Evolutionary conservation across 53 echinoderm and acorn worm species (phyloP), one percentile per base, ranked within the genome.

Genomic region (Astropecten irregularis): DNA sequence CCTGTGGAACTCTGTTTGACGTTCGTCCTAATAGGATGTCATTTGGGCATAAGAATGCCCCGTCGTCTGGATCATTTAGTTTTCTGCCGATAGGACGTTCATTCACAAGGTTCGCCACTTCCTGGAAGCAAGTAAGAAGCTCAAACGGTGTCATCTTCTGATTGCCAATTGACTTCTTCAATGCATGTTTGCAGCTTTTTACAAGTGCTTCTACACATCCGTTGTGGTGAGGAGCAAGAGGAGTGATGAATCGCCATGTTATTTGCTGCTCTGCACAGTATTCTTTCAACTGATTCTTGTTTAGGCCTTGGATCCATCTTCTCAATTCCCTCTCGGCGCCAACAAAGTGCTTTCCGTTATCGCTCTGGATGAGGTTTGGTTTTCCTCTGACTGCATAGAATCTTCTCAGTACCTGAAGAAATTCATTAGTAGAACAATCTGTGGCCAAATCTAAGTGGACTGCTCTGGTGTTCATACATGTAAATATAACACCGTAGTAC

Each of bases 391-490:
- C 22, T 0, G 88, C 61, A 69, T 69, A 88, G 62, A 88, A 91
- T 27, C 76, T 30, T 3, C 88, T 29, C 1, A 91, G 68, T 15
- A 83, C 77, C 28, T 91, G 87, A 8, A 91, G n/a, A 21, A 87
- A 87, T 42, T 91, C 91, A 84, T 84, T 88, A 6, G 91, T 20
- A 1, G 84, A 76, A 40, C 76, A 83, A 30, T 87, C 87, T 9
- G 49, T 69, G 15, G 87, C 91, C 11, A 88, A 25, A 8, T 91
- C 83, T 7, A 91, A 49, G 49, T 91, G 87, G 3, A 88, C 87
- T 3, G 91, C 91, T 77, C 91, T 76, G 0, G 87, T 88, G 57
- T 87, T 87, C 13, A 90, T 29, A 52, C 90, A 90, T 18, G 90
- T 90, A 48, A 86, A 90, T 1, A 90, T 40, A 2, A 87, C 86